Evolutionary conservation across 1,140 invertebrate genomes (phyloP).

Genomic region (Brachionus paranguensis): DNA sequence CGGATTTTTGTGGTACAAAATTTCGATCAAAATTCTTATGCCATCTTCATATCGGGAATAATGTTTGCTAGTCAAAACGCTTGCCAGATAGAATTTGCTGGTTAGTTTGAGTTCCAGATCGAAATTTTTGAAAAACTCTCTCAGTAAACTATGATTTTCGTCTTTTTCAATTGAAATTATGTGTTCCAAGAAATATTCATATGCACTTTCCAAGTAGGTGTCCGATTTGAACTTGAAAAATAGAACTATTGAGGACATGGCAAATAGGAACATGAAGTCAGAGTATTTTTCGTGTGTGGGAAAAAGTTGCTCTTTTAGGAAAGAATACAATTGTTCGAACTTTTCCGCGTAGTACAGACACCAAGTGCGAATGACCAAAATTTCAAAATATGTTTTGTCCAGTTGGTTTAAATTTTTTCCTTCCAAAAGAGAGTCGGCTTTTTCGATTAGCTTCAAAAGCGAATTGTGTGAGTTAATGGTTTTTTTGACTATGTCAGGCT

Average conservation of each 20-base stretch:
- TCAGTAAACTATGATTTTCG: background rate
- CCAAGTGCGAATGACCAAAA: background rate
- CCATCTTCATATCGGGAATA: slow-evolving; percentile 16
- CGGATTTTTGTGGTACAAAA: background rate
- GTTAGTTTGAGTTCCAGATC: background rate
- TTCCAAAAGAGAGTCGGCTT: background rate
- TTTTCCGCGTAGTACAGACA: background rate
- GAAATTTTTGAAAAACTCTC: background rate
- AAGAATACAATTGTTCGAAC: background rate
- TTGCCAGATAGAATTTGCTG: background rate
- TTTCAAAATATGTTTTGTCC: background rate
- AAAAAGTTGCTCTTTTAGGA: background rate
- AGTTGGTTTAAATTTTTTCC: background rate
- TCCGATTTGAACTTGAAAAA: background rate
- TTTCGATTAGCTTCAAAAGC: background rate
- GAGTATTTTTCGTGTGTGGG: background rate
- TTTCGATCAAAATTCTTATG: background rate
- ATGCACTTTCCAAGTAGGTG: background rate
- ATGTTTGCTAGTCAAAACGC: background rate
- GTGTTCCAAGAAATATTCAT: background rate
- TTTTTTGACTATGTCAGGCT: background rate
- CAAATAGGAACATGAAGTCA: background rate
- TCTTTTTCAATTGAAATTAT: background rate
- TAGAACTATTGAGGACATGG: background rate
- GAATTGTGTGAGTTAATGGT: background rate